Percentiles rank a stretch among this genome's conserved stretches.
Conservation (phyloP, 1,140 invertebrate genomes). For the Helicorthomorpha holstii region DNA sequence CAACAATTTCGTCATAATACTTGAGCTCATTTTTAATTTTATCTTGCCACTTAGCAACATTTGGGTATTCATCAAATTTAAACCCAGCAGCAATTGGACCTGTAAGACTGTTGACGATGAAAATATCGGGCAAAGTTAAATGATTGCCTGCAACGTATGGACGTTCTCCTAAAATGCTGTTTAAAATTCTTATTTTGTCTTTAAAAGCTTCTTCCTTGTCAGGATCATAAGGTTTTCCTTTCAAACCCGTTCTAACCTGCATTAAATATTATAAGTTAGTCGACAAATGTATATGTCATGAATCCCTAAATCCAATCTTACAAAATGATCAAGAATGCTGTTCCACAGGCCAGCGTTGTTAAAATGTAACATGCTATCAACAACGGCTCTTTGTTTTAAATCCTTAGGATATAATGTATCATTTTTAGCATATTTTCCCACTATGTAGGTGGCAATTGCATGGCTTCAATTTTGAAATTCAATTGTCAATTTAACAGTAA, state of each 20-base stretch:
- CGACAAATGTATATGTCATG: conserved; percentile 50
- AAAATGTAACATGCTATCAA: conserved; percentile 56
- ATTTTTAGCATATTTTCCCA: conserved; percentile 48
- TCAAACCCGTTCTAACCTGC: conserved; percentile 23
- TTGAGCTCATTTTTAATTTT: neutral
- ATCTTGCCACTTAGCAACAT: neutral
- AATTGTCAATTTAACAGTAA: neutral
- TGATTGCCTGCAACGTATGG: conserved; percentile 18
- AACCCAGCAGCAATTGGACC: conserved; percentile 12
- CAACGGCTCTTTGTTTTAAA: conserved; percentile 41
- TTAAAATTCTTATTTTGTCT: neutral
- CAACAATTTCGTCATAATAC: neutral
- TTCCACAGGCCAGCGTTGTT: conserved; percentile 45
- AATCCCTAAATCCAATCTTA: conserved; percentile 31
- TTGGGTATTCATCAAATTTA: neutral
- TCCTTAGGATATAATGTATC: conserved; percentile 49
- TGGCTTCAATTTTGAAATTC: conserved; percentile 24
- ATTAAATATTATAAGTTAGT: conserved; percentile 57
- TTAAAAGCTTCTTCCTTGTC: neutral
- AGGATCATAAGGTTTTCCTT: neutral
- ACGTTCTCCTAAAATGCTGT: neutral
- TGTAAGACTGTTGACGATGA: conserved; percentile 15
- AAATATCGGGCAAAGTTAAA: conserved; percentile 21
- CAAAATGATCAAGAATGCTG: conserved; percentile 40
- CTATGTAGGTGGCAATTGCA: conserved; percentile 51